Evolutionary conservation across 2,113 vertebrate species (phyloP), one percentile per base, ranked within the genome.

Genomic region (Thermophis baileyi): DNA sequence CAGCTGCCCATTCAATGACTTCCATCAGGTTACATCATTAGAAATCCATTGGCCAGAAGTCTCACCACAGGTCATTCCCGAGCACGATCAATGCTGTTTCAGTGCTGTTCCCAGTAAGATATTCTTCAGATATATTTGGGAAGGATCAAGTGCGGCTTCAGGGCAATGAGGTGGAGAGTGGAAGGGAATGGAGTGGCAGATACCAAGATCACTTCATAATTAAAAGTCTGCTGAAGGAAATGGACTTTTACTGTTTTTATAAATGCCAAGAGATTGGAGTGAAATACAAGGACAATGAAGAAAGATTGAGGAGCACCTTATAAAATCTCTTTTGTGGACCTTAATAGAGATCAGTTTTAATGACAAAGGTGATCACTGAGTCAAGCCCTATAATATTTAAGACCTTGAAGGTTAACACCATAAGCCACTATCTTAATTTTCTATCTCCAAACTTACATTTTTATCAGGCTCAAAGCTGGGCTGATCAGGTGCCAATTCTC

Each of bases 391-490:
- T 40, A 40, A 81, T 40, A 40, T 40, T 22, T 81, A 81, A 40
- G 18, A 7, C 2, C 18, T 81, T 40, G 6, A 18, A 74, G 27
- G 3, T 63, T 63, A 27, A 14, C 30, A 14, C 27, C 27, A 40
- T 74, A 74, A 74, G n/a, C n/a, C n/a, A 35, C 30, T 25, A 60
- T 5, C 60, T 63, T 4, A n/a, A 63, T n/a, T 63, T n/a, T 63
- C 60, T n/a, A 0, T 63, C 27, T n/a, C 27, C 27, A 35, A 20
- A 91, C 95, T 95, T 63, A 96, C 95, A 88, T 90, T 93, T 89
- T 96, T 96, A 81, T 51, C 85, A 40, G 85, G 94, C 47, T 95
- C 95, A 49, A 93, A 91, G 86, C 94, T 94, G 49, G 94, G 94
- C 88, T 95, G 87, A 27, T 90, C 88, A 5, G 94, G 94, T 8